Base-by-base conservation (phyloP, 2,113 vertebrate species). In the Caranx melampygus region DNA sequence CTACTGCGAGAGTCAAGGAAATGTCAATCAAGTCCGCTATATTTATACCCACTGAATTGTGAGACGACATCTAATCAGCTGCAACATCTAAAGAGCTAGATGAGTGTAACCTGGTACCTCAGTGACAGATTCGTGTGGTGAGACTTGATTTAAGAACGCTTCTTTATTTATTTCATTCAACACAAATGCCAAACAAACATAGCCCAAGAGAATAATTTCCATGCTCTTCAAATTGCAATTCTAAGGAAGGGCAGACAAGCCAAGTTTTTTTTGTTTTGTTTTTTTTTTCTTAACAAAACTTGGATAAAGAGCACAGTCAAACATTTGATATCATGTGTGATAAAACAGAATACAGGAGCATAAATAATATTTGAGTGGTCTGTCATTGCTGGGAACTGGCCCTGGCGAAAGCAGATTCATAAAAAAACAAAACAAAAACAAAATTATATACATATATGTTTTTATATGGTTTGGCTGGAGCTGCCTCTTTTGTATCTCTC, bases 401-500 rank as follows among this genome's bases (percentile, higher is more conserved):
- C 79, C 65, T 67, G 3, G 72, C 65, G 47, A 75, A 88, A 82
- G 67, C 47, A 89, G 79, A 89, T 91, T 72, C 87, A 84, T 93
- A 88, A 0, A 44, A 78, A 86, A 61, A 85, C 1, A 87, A 78
- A 88, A 15, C 16, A 15, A 15, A 16, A 5, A 16, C 5, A 4
- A 15, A 47, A 15, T 15, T 47, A 15, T 47, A 47, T 47, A 47
- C 5, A 20, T 8, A 59, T 3, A 79, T 7, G 90, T 81, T 90
- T 84, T 86, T 84, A 88, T 84, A 70, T 78, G 71, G 74, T 76
- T 77, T 81, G 74, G 83, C 68, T 63, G 66, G 82, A 87, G 61
- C 72, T 79, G 79, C 87, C 81, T 91, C 63, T 86, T 91, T 75
- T 72, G 79, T 67, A 84, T 81, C 63, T 91, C 87, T 89, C 70